Base-by-base conservation (phyloP, 92 coral and sea anemone species). In the Parazoanthus darwini region DNA sequence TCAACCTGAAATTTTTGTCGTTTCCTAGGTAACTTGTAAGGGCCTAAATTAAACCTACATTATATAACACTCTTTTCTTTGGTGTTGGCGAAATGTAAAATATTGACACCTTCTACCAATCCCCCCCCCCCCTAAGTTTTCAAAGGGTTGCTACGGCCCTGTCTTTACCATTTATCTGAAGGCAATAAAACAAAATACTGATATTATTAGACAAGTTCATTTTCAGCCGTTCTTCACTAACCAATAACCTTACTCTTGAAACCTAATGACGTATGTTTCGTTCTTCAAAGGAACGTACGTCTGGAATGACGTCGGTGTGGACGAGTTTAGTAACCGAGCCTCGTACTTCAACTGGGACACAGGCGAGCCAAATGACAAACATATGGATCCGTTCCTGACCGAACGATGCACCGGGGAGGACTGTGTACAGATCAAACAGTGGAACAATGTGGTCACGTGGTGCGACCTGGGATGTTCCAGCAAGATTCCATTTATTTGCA, bases 341-440 rank as follows among this genome's bases (percentile, higher is more conserved):
- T 85, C 97, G 50, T 97, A 94, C 73, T 87, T 91, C 74, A 94
- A 94, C 95, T 97, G 99, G 99, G 99, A 97, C 80, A 78, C 25
- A 18, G 93, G 88, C 0, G 99, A 97, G 50, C 99, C 99, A 36
- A 97, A 97, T 78, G 99, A 97, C 74, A 93, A 93, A 37, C 96
- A 92, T 44, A 95, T 95, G 79, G 94, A 93, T 38, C 86, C 85
- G 37, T 78, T 91, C 8, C 77, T 92, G 50, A 88, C 94, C 39
- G 84, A 89, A 75, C 86, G 88, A 48, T 97, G 99, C 39, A 89
- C 94, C 25, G 99, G 99, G 15, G 99, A 97, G 74, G 99, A 97
- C 92, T 97, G 99, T 70, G 96, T 97, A 11, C 96, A 93, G 83
- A 94, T 95, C 88, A 90, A 90, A 37, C 91, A 91, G 66, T 90